These are phyloP conservation scores for Dynastes maya DNA, from an alignment of 2,888 invertebrate species.

Conservation along the genomic window DNA sequence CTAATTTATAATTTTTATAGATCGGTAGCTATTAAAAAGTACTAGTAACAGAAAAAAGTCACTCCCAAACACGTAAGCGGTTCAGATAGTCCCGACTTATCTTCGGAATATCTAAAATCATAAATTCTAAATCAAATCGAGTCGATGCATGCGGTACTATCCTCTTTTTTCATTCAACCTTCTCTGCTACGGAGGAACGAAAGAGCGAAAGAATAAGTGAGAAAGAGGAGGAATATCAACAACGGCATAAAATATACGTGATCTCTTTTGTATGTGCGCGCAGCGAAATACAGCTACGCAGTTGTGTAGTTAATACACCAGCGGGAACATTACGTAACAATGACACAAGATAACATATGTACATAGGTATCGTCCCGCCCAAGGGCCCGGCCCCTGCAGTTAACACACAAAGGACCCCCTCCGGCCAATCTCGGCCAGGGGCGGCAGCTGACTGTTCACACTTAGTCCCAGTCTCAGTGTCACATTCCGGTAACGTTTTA, in stretches of 20 bases:
- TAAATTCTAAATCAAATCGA: conserved; percentile 43
- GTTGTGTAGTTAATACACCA: conserved; percentile 46
- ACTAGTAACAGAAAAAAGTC: not conserved
- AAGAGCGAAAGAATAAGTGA: not conserved
- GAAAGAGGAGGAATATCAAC: conserved; percentile 30
- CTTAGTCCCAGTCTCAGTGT: conserved; percentile 56
- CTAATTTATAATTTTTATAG: conserved; percentile 23
- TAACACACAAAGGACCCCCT: conserved; percentile 67
- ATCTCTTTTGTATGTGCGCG: conserved; percentile 40
- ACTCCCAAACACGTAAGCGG: conserved; percentile 2
- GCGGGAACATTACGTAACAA: conserved; percentile 57
- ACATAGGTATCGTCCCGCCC: conserved; percentile 65
- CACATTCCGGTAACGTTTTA: conserved; percentile 47
- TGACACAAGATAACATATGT: conserved; percentile 63
- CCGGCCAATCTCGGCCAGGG: conserved; percentile 64
- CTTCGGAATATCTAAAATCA: conserved; percentile 35
- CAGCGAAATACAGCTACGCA: conserved; percentile 43
- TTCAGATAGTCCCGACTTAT: conserved; percentile 27
- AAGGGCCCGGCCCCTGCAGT: conserved; percentile 67
- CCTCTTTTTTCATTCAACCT: not conserved
- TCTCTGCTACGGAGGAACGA: not conserved
- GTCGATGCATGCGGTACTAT: conserved; percentile 8
- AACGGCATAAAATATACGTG: conserved; percentile 37
- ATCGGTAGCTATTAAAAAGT: conserved; percentile 11
- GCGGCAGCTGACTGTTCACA: conserved; percentile 66